Base-by-base conservation (phyloP, 2,113 vertebrate species). In the Dendrocopos noguchii region DNA sequence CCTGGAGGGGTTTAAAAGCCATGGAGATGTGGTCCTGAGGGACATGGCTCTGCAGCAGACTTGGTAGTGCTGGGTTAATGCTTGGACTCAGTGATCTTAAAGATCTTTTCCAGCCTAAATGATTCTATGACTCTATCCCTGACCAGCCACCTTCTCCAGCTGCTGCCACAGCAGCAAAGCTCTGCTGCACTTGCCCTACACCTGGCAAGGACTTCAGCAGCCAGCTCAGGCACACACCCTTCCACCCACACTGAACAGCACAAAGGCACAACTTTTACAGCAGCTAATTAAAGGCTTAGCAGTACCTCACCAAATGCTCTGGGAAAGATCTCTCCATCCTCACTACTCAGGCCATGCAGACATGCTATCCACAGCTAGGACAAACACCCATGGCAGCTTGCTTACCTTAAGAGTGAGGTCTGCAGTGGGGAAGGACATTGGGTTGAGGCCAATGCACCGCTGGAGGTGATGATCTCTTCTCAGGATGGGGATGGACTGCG, bases 381-480 rank as follows among this genome's bases (percentile, higher is more conserved):
- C n/a, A 64, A 55, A 9, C 10, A 65, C 34, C 75, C 13, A 7
- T 12, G 24, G 24, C 67, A 66, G 52, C 68, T 59, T 17, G 3
- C 66, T 92, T 98, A 99, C 99, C 98, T 99, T 99, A 74, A 99
- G 98, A 2, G 99, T 99, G 87, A 99, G 99, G 94, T 99, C 99
- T 7, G 99, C 98, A 12, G 98, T 98, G 70, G 99, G 99, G 96
- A 99, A 99, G 78, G 99, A 99, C 95, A 99, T 98, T 16, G 98
- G 98, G 92, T 98, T 99, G 82, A 99, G 98, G 95, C 98, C 98
- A 3, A 99, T 99, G 86, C 98, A 98, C 17, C 98, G 98, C 96
- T 98, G 99, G 86, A 99, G 98, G 94, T 99, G 99, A 64, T 99
- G 99, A 80, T 99, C 99, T 63, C 99, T 98, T 63, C 99, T 97